Evolutionary conservation across 2,888 invertebrate genomes (phyloP).

Genomic region (Pyrocoelia pectoralis): DNA sequence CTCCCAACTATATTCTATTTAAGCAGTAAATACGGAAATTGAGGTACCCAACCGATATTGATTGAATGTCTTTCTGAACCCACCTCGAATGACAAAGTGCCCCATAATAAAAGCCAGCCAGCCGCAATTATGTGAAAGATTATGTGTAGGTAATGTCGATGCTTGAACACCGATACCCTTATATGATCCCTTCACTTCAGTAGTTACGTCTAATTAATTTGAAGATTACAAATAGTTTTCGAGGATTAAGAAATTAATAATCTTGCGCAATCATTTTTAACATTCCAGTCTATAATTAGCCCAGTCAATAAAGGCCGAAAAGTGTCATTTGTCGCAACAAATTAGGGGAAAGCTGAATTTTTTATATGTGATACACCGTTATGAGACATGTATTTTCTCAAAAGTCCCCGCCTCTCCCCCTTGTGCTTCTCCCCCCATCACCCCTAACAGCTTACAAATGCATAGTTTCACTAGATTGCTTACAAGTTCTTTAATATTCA

Average conservation of each 20-base stretch:
- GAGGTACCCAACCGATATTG: slow-evolving; percentile 29
- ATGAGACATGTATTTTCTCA: too few species aligned
- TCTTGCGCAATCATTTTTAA: not conserved
- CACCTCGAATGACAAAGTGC: slow-evolving; percentile 19
- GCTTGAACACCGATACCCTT: not conserved
- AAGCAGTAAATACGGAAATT: slow-evolving; percentile 26
- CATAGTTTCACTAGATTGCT: too few species aligned
- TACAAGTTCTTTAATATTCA: too few species aligned
- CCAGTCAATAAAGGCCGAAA: too few species aligned
- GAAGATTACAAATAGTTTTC: not conserved
- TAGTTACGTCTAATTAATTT: not conserved
- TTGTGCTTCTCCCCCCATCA: too few species aligned
- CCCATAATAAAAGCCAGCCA: slow-evolving; percentile 20
- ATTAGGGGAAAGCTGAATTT: too few species aligned
- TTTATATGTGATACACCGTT: too few species aligned
- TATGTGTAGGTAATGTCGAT: not conserved
- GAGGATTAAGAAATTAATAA: too few species aligned
- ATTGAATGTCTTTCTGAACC: slow-evolving; percentile 21
- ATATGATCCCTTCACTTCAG: not conserved
- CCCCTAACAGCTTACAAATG: too few species aligned
- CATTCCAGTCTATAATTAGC: not conserved
- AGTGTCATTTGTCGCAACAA: too few species aligned
- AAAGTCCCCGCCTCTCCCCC: too few species aligned
- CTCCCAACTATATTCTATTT: slow-evolving; percentile 14
- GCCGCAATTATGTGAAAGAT: slow-evolving; percentile 17